Percentiles rank a stretch among this genome's conserved stretches.
These are phyloP conservation scores for Alfaro cultratus DNA, from an alignment of 2,797 vertebrate genomes.

Conservation along the genomic window DNA sequence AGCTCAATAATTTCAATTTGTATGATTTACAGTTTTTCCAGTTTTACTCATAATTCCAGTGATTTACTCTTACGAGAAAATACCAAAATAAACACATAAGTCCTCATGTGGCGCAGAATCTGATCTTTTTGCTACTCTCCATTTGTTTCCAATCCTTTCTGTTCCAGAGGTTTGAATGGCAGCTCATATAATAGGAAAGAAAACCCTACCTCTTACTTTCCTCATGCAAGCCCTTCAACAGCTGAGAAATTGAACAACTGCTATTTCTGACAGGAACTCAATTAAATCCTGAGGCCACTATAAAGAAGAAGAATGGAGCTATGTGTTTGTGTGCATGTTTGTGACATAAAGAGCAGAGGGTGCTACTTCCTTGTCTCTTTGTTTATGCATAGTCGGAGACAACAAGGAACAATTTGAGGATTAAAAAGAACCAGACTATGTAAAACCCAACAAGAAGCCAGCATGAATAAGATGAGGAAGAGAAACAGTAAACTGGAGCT, in stretches of 20 bases:
- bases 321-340: slow-evolving; percentile 12
- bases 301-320: slow-evolving; percentile 22
- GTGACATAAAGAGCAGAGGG: background rate
- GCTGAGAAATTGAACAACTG: slow-evolving; percentile 68
- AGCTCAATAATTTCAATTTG: no score
- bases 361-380: background rate
- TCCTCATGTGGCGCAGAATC: background rate
- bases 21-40: no score
- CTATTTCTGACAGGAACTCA: slow-evolving; percentile 72
- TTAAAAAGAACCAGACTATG: slow-evolving; percentile 30
- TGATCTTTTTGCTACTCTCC: background rate
- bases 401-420: background rate
- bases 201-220: slow-evolving; percentile 27
- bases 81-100: background rate
- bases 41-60: background rate
- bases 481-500: slow-evolving; percentile 28
- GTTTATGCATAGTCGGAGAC: slow-evolving; percentile 5
- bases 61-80: background rate
- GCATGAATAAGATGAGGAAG: slow-evolving; percentile 14
- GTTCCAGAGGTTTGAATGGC: slow-evolving; percentile 18
- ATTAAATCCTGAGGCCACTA: slow-evolving; percentile 57
- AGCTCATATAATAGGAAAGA: slow-evolving; percentile 27
- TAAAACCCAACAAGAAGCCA: slow-evolving; percentile 35
- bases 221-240: slow-evolving; percentile 43
- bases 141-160: slow-evolving; percentile 16